Conservation (phyloP, 37 sponge, comb jelly and placozoan genomes). For the Geodia barretti region DNA sequence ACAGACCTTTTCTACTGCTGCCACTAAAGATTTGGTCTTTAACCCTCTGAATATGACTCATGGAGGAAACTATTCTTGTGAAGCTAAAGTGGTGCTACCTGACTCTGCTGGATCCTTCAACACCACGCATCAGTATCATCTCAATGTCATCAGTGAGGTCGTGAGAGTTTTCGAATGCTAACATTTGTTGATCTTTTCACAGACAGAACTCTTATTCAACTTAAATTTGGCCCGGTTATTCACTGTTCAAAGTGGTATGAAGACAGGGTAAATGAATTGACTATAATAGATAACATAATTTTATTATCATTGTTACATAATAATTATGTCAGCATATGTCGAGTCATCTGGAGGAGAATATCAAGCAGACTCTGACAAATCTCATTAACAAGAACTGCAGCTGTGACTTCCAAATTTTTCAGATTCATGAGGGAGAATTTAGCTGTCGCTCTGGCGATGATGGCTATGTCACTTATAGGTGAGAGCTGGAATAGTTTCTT, state of each 20-base stretch:
- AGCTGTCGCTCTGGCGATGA: too few species aligned
- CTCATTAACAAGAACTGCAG: neutral
- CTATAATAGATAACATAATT: too few species aligned
- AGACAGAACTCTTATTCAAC: neutral
- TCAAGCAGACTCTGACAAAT: neutral
- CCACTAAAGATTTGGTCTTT: neutral
- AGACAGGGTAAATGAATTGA: neutral
- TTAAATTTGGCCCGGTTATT: neutral
- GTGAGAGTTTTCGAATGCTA: too few species aligned
- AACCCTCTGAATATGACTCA: neutral
- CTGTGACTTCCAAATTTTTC: neutral
- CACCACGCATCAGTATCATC: neutral
- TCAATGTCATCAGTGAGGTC: neutral
- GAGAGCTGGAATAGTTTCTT: too few species aligned
- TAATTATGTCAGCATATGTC: neutral
- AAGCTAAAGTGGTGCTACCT: neutral
- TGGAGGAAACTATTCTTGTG: neutral
- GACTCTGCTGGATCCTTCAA: neutral
- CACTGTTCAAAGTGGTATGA: neutral
- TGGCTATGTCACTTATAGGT: too few species aligned
- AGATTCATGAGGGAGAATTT: neutral
- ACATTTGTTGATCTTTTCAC: neutral
- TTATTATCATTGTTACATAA: neutral
- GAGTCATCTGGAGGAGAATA: neutral
- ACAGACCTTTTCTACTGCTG: neutral